A percentile compares a stretch with the other conserved stretches of the same genome.
Conservation (phyloP, 2,888 invertebrate species). For the Colostygia pectinataria region DNA sequence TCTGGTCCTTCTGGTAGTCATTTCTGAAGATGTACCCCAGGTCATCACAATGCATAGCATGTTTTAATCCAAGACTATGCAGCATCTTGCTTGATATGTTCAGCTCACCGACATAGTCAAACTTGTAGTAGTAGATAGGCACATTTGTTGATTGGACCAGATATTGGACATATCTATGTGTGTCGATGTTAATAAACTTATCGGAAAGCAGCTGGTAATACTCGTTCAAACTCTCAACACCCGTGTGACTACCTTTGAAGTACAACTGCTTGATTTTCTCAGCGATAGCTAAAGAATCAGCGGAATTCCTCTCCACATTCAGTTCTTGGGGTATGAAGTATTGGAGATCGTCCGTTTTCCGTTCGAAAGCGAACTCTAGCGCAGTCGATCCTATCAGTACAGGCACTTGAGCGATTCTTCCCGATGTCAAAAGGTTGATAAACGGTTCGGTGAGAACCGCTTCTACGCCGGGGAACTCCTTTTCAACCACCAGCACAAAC, state of each 20-base stretch:
- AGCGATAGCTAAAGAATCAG: slow-evolving; percentile 53
- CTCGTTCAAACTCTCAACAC: slow-evolving; percentile 52
- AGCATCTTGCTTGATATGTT: slow-evolving; percentile 51
- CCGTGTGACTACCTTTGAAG: slow-evolving; percentile 53
- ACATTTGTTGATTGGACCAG: slow-evolving; percentile 60
- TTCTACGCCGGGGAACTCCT: slow-evolving; percentile 67
- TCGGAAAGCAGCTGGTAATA: slow-evolving; percentile 65
- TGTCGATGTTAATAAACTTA: slow-evolving; percentile 52
- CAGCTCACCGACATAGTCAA: slow-evolving; percentile 68
- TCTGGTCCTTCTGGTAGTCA: slow-evolving; percentile 55
- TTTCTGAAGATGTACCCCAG: slow-evolving; percentile 68
- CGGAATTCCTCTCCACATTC: slow-evolving; percentile 56
- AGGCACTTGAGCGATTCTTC: slow-evolving; percentile 62
- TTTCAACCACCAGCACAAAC: slow-evolving; percentile 62
- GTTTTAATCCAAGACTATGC: slow-evolving; percentile 42
- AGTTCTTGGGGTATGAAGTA: slow-evolving; percentile 59
- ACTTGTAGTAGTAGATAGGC: slow-evolving; percentile 69
- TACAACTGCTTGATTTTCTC: slow-evolving; percentile 60
- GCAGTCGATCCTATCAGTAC: slow-evolving; percentile 66
- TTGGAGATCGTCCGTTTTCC: slow-evolving; percentile 57
- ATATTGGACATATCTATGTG: slow-evolving; percentile 64
- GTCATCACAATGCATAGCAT: slow-evolving; percentile 66
- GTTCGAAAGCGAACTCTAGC: slow-evolving; percentile 53
- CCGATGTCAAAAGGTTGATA: slow-evolving; percentile 62
- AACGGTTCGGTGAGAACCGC: slow-evolving; percentile 62